Conservation (phyloP, 2,888 invertebrate genomes). For the Synergus japonicus region DNA sequence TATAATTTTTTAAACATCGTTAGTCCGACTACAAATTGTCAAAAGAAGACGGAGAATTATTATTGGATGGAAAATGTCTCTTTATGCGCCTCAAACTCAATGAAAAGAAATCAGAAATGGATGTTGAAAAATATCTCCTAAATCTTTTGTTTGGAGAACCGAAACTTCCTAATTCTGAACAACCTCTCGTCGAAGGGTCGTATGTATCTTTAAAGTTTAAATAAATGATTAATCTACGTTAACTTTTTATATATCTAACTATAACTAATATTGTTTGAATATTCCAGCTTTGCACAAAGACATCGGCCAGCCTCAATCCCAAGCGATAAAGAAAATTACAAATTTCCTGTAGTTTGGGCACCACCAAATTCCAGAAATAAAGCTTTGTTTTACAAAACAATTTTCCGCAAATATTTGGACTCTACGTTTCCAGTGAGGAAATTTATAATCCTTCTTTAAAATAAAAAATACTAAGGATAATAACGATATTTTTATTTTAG, state of each 20-base stretch:
- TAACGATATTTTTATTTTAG: slow-evolving; percentile 57
- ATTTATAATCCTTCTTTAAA: background rate
- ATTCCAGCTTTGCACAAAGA: slow-evolving; percentile 66
- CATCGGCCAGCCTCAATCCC: slow-evolving; percentile 67
- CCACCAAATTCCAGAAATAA: slow-evolving; percentile 71
- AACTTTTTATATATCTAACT: slow-evolving; percentile 24
- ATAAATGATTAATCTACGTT: background rate
- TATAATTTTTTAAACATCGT: slow-evolving; percentile 6
- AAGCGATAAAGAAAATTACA: slow-evolving; percentile 60
- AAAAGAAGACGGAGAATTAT: slow-evolving; percentile 62
- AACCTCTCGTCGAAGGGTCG: slow-evolving; percentile 66
- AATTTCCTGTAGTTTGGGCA: slow-evolving; percentile 70
- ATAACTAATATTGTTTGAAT: slow-evolving; percentile 38
- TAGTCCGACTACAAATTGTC: slow-evolving; percentile 68
- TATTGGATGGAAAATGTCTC: slow-evolving; percentile 71
- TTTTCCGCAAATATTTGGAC: slow-evolving; percentile 70
- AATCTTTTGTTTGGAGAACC: slow-evolving; percentile 67
- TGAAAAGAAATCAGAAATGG: slow-evolving; percentile 63
- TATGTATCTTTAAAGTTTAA: slow-evolving; percentile 49
- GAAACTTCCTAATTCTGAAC: slow-evolving; percentile 59
- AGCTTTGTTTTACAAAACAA: slow-evolving; percentile 66
- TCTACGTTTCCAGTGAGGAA: slow-evolving; percentile 67
- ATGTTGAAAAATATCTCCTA: slow-evolving; percentile 68
- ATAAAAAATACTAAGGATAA: slow-evolving; percentile 4
- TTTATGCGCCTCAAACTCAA: slow-evolving; percentile 67